Evolutionary conservation across 2,113 vertebrate genomes (phyloP).

Genomic region (Ginglymostoma cirratum): DNA sequence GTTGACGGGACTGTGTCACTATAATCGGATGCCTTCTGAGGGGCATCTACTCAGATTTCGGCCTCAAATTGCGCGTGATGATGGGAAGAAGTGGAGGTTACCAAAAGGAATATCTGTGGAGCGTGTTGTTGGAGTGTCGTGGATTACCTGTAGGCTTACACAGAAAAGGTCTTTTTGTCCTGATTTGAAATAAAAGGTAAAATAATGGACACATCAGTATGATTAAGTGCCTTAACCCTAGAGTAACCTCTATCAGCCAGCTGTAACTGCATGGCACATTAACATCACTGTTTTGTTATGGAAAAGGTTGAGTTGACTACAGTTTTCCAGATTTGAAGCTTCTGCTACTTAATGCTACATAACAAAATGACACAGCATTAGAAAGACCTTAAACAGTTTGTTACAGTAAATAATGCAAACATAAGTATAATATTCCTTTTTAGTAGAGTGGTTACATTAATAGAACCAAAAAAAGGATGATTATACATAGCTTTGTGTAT

Average conservation of each 20-base stretch:
- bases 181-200: background rate
- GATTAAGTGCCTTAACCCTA: constrained; percentile 13
- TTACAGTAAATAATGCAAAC: background rate
- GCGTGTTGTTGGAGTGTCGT: background rate
- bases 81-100: background rate
- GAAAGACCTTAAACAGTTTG: background rate
- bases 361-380: background rate
- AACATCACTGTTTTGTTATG: background rate
- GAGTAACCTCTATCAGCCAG: background rate
- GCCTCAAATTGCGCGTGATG: background rate
- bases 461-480: background rate
- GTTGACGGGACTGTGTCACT: background rate
- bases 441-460: background rate
- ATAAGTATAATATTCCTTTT: background rate
- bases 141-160: background rate
- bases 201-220: background rate
- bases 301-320: background rate
- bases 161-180: background rate
- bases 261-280: background rate
- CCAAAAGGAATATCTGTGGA: background rate
- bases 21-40: background rate
- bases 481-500: background rate
- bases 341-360: background rate
- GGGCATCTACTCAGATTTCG: background rate
- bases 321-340: background rate